A percentile compares a stretch with the other conserved stretches of the same genome.
These are phyloP conservation scores for Metaphire vulgaris DNA, from an alignment of 1,140 invertebrate genomes.

Conservation along the genomic window DNA sequence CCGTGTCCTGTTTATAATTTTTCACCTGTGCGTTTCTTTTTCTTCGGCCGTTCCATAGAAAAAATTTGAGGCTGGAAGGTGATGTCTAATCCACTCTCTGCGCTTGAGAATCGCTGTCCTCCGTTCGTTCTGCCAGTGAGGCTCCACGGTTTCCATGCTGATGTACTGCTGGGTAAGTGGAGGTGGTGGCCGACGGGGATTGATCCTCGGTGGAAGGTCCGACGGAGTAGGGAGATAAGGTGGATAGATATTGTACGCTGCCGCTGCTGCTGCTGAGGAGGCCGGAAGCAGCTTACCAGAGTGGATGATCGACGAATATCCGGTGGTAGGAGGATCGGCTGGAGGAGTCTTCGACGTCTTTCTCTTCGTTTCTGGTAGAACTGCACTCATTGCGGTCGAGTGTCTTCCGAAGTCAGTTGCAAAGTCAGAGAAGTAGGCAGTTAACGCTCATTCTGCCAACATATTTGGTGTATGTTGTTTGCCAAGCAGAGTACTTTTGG, in stretches of 20 bases:
- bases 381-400: no score
- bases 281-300: no score
- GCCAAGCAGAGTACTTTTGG: no score
- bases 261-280: no score
- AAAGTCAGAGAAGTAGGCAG: no score
- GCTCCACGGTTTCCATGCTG: slow-evolving; percentile 45
- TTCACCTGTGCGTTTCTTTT: slow-evolving; percentile 47
- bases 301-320: no score
- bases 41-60: slow-evolving; percentile 49
- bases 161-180: slow-evolving; percentile 40
- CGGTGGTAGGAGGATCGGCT: no score
- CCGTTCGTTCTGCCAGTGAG: slow-evolving; percentile 48
- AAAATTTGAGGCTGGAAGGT: slow-evolving; percentile 46
- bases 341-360: no score
- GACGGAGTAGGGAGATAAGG: slow-evolving; percentile 25
- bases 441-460: no score
- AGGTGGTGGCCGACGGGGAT: slow-evolving; percentile 39
- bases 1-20: not conserved
- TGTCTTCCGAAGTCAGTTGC: no score
- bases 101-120: slow-evolving; percentile 44
- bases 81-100: slow-evolving; percentile 45
- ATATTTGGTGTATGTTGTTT: no score
- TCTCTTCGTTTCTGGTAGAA: no score
- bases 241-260: slow-evolving; percentile 16
- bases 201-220: slow-evolving; percentile 31